Evolutionary conservation across 2,797 vertebrate species (phyloP), one percentile per base, ranked within the genome.

Genomic region (Liparis tanakae): DNA sequence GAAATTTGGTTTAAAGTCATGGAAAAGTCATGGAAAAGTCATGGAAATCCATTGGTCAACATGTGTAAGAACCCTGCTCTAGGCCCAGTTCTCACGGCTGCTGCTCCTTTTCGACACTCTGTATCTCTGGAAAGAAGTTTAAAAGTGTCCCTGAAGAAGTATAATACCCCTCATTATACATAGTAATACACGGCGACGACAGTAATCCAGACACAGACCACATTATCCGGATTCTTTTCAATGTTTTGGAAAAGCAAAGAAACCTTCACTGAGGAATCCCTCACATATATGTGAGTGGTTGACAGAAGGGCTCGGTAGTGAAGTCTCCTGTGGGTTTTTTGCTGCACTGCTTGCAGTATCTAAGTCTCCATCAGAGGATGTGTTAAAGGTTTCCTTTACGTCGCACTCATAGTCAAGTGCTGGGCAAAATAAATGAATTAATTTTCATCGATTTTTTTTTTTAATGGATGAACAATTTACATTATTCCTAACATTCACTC

Each of bases 361-460:
- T 39, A 5, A 53, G 20, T 65, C 14, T 10, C 54, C 33, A 34
- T 46, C 25, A 22, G 60, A 79, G 66, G 3, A 48, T 41, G 20
- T 43, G 57, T 44, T 17, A 10, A 51, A 43, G 3, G 4, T 15
- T 50, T 34, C 17, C 51, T 17, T 58, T 60, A 58, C 59, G 46
- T 67, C 63, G 33, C 39, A 17, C 76, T 50, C 54, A 54, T 36
- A 37, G 41, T 48, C 41, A 67, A 8, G 51, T 39, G 48, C 60
- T 30, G 30, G 0, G 14, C 7, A 22, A 64, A 53, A 72, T 41
- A 3, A n/a, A 67, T 57, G 15, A 17, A 5, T 34, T 2, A 30
- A 30, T 30, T 2, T 30, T 30, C 25, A 30, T 30, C 25, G 25
- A 30, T 25, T 67, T 54, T 56, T 14, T 25, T 67, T 54, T 56